Percentiles rank a stretch among this genome's conserved stretches.
Evolutionary conservation across 2,888 invertebrate species (phyloP).

Genomic region (Syrista parreyssii): DNA sequence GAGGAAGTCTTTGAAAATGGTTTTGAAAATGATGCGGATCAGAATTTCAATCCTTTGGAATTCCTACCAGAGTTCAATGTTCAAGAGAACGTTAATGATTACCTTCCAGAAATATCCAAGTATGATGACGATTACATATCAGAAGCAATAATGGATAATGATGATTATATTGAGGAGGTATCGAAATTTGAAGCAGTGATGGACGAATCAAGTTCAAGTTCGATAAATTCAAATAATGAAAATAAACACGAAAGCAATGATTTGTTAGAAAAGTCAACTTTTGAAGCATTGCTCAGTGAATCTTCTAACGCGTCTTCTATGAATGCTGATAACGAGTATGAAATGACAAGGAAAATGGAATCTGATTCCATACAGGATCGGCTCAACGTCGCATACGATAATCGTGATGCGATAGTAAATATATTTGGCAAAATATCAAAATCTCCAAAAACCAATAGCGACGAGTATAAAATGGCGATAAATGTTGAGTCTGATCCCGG

Average conservation of each 20-base stretch:
- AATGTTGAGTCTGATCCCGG: slow-evolving; percentile 7
- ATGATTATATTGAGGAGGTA: too few relatives aligned
- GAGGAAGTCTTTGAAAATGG: too few relatives aligned
- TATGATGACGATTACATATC: too few relatives aligned
- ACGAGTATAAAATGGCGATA: not conserved
- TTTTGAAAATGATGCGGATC: too few relatives aligned
- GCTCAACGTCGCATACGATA: not conserved
- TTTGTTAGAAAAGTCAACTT: slow-evolving; percentile 29
- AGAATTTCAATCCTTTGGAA: too few relatives aligned
- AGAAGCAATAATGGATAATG: too few relatives aligned
- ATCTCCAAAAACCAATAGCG: too few relatives aligned
- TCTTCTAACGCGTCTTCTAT: slow-evolving; percentile 5
- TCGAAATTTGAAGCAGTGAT: too few relatives aligned
- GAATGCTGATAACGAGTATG: not conserved
- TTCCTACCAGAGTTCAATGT: too few relatives aligned
- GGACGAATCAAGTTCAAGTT: too few relatives aligned
- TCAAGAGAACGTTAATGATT: too few relatives aligned
- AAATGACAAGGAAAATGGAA: not conserved
- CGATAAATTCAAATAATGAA: slow-evolving; percentile 14
- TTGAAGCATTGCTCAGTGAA: slow-evolving; percentile 21
- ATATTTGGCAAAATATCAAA: not conserved
- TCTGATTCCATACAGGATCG: not conserved
- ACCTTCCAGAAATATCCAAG: too few relatives aligned
- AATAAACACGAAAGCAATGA: not conserved
- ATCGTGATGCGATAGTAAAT: not conserved